Evolutionary conservation across 64 coral and sea anemone genomes (phyloP).

Genomic region (Porites lutea): DNA sequence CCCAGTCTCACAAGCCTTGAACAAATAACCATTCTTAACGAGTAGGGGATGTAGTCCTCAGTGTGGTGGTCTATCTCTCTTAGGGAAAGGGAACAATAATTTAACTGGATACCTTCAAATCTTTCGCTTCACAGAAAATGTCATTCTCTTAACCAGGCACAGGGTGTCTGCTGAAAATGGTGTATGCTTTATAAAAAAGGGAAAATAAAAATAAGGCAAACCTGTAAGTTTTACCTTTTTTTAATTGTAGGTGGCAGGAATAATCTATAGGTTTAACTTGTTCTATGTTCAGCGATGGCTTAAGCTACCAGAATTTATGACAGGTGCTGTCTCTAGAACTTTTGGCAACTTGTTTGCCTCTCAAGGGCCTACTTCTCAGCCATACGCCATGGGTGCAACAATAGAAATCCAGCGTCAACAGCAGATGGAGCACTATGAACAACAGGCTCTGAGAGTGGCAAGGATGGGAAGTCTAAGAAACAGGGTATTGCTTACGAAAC

Average conservation of each 20-base stretch:
- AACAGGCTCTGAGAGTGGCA: constrained; percentile 66
- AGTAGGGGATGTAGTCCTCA: too few relatives aligned
- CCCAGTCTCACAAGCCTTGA: too few relatives aligned
- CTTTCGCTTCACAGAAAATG: too few relatives aligned
- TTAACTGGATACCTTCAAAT: too few relatives aligned
- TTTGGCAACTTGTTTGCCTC: constrained; percentile 60
- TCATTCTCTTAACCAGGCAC: too few relatives aligned
- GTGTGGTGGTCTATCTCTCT: too few relatives aligned
- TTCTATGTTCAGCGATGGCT: constrained; percentile 67
- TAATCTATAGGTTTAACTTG: constrained; percentile 65
- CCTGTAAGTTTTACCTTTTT: neutral
- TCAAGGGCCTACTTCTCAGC: neutral
- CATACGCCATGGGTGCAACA: constrained; percentile 76
- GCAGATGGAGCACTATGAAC: constrained; percentile 84
- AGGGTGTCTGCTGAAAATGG: too few relatives aligned
- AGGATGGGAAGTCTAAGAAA: constrained; percentile 57
- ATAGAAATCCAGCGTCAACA: constrained; percentile 87
- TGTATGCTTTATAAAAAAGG: neutral
- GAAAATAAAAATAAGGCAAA: neutral
- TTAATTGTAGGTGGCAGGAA: constrained; percentile 39
- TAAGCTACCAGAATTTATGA: constrained; percentile 29
- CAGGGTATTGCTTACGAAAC: neutral
- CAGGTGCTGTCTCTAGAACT: constrained; percentile 18
- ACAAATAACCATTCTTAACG: too few relatives aligned
- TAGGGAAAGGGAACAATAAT: too few relatives aligned